Evolutionary conservation across 2,113 vertebrate genomes (phyloP), one percentile per base, ranked within the genome.

Genomic region (Lamprotornis superbus): DNA sequence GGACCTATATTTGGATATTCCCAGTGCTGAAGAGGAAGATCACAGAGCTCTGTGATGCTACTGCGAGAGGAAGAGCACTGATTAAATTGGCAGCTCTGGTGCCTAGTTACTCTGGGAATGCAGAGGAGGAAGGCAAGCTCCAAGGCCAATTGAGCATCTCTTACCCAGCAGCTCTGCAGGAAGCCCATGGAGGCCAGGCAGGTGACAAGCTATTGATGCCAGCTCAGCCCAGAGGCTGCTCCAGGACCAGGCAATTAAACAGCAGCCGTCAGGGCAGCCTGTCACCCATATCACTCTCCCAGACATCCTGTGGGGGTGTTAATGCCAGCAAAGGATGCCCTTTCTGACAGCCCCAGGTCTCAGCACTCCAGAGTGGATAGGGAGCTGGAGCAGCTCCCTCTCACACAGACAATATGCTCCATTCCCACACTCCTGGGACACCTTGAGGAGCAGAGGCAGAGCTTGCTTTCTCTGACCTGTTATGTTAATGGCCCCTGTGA

Each of bases 301-400:
- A 93, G 37, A 47, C 0, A 0, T 2, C 1, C 0, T 1, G 1
- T 8, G 14, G 6, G 17, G 12, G 8, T 56, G 68, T 76, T n/a
- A 90, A 37, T 1, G 5, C 27, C 50, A 40, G 27, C 2, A 1
- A 60, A 87, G n/a, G 56, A 64, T 28, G 42, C 39, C 30, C 67
- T 80, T 60, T 8, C 49, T 61, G 82, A 69, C 61, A 79, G 87
- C n/a, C 27, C 49, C 61, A 46, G 82, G 53, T 50, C 42, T 27
- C 2, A 0, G 42, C 2, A 9, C 24, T 61, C 61, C 55, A 19
- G 19, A 53, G 22, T 4, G 12, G 47, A 8, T 0, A 4, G 31
- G 63, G 22, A 52, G n/a, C 35, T 11, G 11, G 37, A 28, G 19
- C n/a, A 25, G 37, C 39, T 83, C 63, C 74, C 11, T 37, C 60